phyloP scores from a whole-genome alignment of 2,113 vertebrate genomes.

The Gallinago undulata region DNA sequence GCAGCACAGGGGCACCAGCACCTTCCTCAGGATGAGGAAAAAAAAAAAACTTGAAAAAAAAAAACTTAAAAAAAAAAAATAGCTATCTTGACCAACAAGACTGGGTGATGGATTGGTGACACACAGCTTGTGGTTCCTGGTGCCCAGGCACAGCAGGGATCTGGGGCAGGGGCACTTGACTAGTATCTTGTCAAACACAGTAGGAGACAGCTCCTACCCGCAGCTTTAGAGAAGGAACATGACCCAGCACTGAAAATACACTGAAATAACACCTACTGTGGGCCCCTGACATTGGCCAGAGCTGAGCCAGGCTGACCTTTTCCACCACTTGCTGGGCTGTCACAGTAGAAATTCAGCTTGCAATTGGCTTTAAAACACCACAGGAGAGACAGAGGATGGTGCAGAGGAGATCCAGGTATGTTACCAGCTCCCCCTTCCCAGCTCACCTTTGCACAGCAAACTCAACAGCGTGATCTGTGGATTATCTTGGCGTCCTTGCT shows the following conservation, averaged over 20 bases:
- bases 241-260: not conserved
- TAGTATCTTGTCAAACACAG: not conserved
- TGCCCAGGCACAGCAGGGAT: not conserved
- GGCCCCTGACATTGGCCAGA: not conserved
- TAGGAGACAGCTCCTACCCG: not conserved
- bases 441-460: not conserved
- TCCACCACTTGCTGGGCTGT: not conserved
- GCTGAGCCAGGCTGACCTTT: not conserved
- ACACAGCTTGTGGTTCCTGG: rapidly evolving
- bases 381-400: not conserved
- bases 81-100: not conserved
- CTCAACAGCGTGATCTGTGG: not conserved
- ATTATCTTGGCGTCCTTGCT: not conserved
- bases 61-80: too few species aligned
- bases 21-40: not conserved
- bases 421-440: not conserved
- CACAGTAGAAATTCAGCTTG: not conserved
- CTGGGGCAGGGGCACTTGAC: not conserved
- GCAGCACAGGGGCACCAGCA: not conserved
- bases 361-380: not conserved
- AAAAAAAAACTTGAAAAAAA: not conserved
- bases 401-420: not conserved
- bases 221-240: not conserved
- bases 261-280: not conserved
- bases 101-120: rapidly evolving